Base-by-base conservation (phyloP, 2,888 invertebrate species). In the Sinelater perroti region DNA sequence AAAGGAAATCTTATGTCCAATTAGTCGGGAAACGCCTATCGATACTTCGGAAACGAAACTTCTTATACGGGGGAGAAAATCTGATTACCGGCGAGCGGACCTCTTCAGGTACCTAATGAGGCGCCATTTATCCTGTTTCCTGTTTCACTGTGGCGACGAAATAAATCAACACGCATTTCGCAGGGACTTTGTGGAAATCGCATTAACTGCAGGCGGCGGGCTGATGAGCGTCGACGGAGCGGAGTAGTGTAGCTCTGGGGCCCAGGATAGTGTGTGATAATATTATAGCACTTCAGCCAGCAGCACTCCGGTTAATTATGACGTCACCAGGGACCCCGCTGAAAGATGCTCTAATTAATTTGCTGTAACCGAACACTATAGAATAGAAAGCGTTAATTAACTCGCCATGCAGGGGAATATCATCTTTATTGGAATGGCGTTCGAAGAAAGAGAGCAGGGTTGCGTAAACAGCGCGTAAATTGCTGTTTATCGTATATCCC, bases 281-380 rank as follows among this genome's bases (percentile, higher is more conserved):
- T 59, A 55, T 59, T 55, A 59, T 55, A 55, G 50, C 55, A 55
- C 59, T 59, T 55, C 55, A 55, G 45, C 59, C 50, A 45, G 33
- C 59, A 45, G 60, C 52, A 52, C 59, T 60, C 44, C 50, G 42
- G 60, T 60, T 60, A 60, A 60, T 60, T 60, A 60, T 60, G 60
- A 60, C 60, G 60, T 60, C 60, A 46, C 56, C 47, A 56, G 60
- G 60, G 60, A 60, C 55, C 38, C 50, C 24, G 35, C 47, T 60
- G 60, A 60, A 60, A 60, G 60, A 60, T 60, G 60, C 56, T 52
- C 52, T 56, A 60, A 60, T 60, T 60, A 60, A 60, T 60, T 60
- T 55, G 46, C 58, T 53, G 62, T 62, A 62, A 62, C 62, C 62
- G 59, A 62, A 62, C 59, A 62, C 62, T 62, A 62, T 57, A 56